Percentiles rank a stretch among this genome's conserved stretches.
Conservation (phyloP, 92 coral and sea anemone species). For the Bergia puertoricense region DNA sequence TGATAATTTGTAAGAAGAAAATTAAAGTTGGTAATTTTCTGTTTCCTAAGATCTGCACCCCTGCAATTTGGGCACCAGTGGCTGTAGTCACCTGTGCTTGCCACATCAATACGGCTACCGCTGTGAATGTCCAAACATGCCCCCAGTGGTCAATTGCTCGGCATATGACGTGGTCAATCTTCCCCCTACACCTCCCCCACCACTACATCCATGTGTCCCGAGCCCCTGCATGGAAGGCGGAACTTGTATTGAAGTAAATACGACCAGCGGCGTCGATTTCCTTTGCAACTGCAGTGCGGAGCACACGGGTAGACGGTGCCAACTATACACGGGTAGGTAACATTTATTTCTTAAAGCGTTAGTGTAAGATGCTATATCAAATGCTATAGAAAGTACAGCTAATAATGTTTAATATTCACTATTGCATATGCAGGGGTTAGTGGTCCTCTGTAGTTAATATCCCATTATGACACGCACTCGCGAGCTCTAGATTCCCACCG, state of each 20-base stretch:
- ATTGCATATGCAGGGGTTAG: too few species aligned
- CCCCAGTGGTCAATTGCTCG: constrained; percentile 15
- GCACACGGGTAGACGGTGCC: constrained; percentile 30
- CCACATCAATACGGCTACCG: constrained; percentile 59
- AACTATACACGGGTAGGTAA: neutral
- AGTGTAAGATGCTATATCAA: too few species aligned
- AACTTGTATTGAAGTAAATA: constrained; percentile 27
- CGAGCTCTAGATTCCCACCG: too few species aligned
- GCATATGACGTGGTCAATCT: constrained; percentile 15
- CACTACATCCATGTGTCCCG: neutral
- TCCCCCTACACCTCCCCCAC: constrained; percentile 14
- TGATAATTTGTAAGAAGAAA: too few species aligned
- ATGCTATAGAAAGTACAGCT: too few species aligned
- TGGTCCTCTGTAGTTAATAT: too few species aligned
- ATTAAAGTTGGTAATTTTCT: neutral
- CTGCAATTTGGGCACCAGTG: constrained; percentile 57
- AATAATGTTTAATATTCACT: too few species aligned
- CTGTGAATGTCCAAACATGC: constrained; percentile 60
- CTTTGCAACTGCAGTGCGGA: constrained; percentile 28
- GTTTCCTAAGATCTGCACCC: constrained; percentile 55
- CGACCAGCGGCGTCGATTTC: constrained; percentile 16
- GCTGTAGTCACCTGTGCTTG: constrained; percentile 70
- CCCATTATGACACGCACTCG: too few species aligned
- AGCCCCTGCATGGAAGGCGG: constrained; percentile 39
- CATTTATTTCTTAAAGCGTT: neutral